Evolutionary conservation across 2,113 vertebrate species (phyloP).

Genomic region (Triplophysa rosa): DNA sequence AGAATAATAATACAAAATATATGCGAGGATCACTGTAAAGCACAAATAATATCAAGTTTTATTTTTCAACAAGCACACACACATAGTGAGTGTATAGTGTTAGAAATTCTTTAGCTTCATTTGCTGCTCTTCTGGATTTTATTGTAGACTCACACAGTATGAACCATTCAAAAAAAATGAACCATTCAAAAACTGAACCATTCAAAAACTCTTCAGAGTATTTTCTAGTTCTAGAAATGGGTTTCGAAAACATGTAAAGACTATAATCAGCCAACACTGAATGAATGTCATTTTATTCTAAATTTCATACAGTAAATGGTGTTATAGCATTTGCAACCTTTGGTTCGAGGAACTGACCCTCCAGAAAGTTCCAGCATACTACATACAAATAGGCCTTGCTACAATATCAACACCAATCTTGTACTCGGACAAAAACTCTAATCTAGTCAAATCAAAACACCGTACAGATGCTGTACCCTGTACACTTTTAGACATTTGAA

Average conservation of each 20-base stretch:
- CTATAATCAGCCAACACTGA: neutral
- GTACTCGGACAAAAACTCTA: neutral
- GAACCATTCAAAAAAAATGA: too few relatives aligned
- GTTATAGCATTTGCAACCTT: neutral
- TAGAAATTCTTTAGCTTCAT: constrained; percentile 18
- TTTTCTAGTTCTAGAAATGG: neutral
- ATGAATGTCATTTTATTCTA: constrained; percentile 3
- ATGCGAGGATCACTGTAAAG: neutral
- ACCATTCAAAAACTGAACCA: too few relatives aligned
- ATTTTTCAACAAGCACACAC: neutral
- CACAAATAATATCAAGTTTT: neutral
- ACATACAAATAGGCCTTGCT: constrained; percentile 4
- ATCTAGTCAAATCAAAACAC: neutral
- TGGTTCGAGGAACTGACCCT: constrained; percentile 11
- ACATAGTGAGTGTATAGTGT: constrained; percentile 35
- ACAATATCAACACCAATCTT: neutral
- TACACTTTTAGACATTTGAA: neutral
- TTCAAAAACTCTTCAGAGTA: too few relatives aligned
- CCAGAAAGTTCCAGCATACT: neutral
- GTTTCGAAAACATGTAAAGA: constrained; percentile 5
- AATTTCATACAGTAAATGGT: too few relatives aligned
- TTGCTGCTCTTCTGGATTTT: neutral
- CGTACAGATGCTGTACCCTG: neutral
- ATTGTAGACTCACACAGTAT: neutral
- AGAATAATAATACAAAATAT: constrained; percentile 55